Conservation (phyloP, 2,888 invertebrate species). For the Conops quadrifasciatus region DNA sequence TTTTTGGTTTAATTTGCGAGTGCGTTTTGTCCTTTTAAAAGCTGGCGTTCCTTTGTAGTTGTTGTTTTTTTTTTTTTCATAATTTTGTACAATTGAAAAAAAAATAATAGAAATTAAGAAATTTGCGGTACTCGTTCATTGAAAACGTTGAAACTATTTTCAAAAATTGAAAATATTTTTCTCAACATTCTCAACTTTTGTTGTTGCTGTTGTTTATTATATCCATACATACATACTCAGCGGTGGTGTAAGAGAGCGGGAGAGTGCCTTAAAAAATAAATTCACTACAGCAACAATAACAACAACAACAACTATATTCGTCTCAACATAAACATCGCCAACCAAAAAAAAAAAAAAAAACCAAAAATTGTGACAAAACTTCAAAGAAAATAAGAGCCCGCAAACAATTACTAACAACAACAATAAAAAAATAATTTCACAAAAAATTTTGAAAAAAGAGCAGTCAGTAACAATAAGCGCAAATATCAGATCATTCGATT, state of each 20-base stretch:
- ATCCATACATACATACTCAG: too few relatives aligned
- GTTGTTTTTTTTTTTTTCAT: too few relatives aligned
- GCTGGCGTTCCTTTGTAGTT: too few relatives aligned
- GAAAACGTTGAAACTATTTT: too few relatives aligned
- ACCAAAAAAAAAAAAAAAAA: constrained; percentile 14
- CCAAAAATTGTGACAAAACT: constrained; percentile 26
- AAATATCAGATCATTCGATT: constrained; percentile 9
- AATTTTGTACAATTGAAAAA: too few relatives aligned
- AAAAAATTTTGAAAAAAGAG: neutral
- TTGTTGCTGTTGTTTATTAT: neutral
- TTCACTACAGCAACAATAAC: constrained; percentile 34
- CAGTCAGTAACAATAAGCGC: neutral
- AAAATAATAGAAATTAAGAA: too few relatives aligned
- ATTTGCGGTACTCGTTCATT: too few relatives aligned
- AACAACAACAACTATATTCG: constrained; percentile 35
- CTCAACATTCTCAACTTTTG: too few relatives aligned
- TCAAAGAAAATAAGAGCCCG: constrained; percentile 17
- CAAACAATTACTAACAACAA: constrained; percentile 20
- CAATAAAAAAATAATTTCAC: constrained; percentile 8
- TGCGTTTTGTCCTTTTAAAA: too few relatives aligned
- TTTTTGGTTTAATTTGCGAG: too few relatives aligned
- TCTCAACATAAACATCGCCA: constrained; percentile 14
- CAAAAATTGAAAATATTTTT: too few relatives aligned
- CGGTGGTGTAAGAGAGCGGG: neutral
- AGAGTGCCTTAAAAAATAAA: constrained; percentile 39